Percentiles rank a stretch among this genome's conserved stretches.
These are phyloP conservation scores for Synanthedon andrenaeformis DNA, from an alignment of 2,888 invertebrate genomes.

Conservation along the genomic window DNA sequence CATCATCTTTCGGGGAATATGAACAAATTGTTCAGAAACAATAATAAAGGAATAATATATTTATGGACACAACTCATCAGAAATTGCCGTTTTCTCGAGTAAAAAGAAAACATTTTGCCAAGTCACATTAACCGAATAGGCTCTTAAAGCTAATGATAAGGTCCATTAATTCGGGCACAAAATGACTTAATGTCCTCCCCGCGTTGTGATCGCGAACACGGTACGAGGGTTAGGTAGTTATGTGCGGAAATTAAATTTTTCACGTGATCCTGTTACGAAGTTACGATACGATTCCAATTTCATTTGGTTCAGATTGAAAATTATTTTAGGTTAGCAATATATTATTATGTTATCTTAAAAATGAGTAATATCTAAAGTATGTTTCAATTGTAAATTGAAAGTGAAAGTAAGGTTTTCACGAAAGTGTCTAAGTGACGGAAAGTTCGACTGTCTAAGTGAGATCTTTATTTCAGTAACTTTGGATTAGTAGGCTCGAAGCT, in stretches of 20 bases:
- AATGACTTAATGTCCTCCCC: conserved; percentile 10
- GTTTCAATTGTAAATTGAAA: too few relatives aligned
- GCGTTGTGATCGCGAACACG: neutral
- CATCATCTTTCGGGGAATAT: too few relatives aligned
- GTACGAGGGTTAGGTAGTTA: conserved; percentile 1
- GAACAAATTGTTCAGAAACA: neutral
- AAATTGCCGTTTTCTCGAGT: neutral
- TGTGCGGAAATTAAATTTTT: conserved; percentile 23
- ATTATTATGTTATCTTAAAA: too few relatives aligned
- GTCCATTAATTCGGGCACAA: conserved; percentile 24
- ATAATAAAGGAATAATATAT: conserved; percentile 3
- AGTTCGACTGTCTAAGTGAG: too few relatives aligned
- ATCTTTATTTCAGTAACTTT: too few relatives aligned
- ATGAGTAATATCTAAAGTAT: too few relatives aligned
- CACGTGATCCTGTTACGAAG: conserved; percentile 3
- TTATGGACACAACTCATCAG: conserved; percentile 1
- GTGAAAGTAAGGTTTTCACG: too few relatives aligned
- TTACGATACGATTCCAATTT: neutral
- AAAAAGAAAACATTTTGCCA: conserved; percentile 13
- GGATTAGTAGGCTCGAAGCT: too few relatives aligned
- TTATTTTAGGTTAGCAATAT: too few relatives aligned
- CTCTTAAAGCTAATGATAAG: conserved; percentile 29
- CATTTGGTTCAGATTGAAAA: neutral
- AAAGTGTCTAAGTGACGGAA: too few relatives aligned
- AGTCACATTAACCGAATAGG: conserved; percentile 22